Conservation (phyloP, 2,888 invertebrate species). For the Leptopilina syphax region DNA sequence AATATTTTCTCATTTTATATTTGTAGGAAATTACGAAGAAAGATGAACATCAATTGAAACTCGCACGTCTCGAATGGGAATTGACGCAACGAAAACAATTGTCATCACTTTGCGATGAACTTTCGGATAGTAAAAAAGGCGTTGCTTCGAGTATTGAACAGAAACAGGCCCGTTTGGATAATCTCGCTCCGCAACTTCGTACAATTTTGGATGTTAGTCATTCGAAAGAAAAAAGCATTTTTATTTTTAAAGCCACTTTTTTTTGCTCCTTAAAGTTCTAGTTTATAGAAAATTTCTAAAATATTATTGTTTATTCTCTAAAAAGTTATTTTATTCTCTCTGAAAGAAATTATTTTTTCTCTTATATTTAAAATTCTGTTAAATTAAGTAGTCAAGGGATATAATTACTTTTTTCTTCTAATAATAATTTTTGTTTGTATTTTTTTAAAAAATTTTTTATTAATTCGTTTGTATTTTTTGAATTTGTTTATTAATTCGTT, state of each 20-base stretch:
- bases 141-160: conserved; percentile 86
- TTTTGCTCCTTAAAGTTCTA: background rate
- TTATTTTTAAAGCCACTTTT: background rate
- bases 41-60: conserved; percentile 87
- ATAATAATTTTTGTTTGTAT: no score
- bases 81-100: conserved; percentile 91
- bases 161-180: conserved; percentile 87
- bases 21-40: conserved; percentile 82
- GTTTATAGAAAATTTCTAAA: no score
- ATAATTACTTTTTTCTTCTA: no score
- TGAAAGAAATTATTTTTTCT: background rate
- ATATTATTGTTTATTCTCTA: no score
- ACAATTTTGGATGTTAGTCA: conserved; percentile 81
- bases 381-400: no score
- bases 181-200: conserved; percentile 87
- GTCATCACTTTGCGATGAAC: conserved; percentile 85
- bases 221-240: background rate
- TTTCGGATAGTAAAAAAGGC: conserved; percentile 87
- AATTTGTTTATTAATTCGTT: no score
- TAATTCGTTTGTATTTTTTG: no score
- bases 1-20: conserved; percentile 31
- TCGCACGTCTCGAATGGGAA: conserved; percentile 95
- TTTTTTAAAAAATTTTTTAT: no score
- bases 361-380: no score
- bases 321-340: conserved; percentile 2